phyloP scores from a whole-genome alignment of 2,113 vertebrate species.

The Eurystomus gularis region DNA sequence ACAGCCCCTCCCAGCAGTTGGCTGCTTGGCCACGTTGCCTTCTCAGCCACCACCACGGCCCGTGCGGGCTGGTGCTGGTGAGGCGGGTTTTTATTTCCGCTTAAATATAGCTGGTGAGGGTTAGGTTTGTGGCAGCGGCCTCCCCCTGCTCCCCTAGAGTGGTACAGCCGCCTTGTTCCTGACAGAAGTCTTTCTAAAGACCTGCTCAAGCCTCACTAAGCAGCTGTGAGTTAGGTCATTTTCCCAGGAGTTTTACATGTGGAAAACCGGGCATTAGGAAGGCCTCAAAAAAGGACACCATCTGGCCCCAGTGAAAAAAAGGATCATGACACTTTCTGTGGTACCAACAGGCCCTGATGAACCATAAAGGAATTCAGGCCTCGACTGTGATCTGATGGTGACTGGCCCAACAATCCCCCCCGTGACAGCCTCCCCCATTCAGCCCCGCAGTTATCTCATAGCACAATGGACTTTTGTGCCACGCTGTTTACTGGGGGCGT shows the following conservation, averaged over 20 bases:
- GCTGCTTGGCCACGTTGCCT: conserved; percentile 1
- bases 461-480: conserved; percentile 84
- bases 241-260: conserved; percentile 98
- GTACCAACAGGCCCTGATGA: conserved; percentile 98
- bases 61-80: background rate
- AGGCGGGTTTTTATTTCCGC: conserved; percentile 39
- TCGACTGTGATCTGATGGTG: conserved; percentile 84
- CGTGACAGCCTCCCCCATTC: conserved; percentile 83
- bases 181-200: conserved; percentile 95
- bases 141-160: conserved; percentile 71
- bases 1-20: background rate
- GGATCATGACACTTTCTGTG: conserved; percentile 98
- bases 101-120: conserved; percentile 66
- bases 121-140: conserved; percentile 63
- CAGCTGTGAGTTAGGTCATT: conserved; percentile 99
- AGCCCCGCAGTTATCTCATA: conserved; percentile 78
- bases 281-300: conserved; percentile 97
- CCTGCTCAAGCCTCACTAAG: conserved; percentile 99
- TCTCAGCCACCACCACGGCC: background rate
- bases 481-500: conserved; percentile 77
- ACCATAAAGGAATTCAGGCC: conserved; percentile 93
- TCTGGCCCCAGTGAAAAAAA: conserved; percentile 95
- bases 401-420: conserved; percentile 80
- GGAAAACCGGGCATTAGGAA: conserved; percentile 97
- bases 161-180: conserved; percentile 77